Evolutionary conservation across 2,113 vertebrate species (phyloP).

Genomic region (Tachycineta bicolor): DNA sequence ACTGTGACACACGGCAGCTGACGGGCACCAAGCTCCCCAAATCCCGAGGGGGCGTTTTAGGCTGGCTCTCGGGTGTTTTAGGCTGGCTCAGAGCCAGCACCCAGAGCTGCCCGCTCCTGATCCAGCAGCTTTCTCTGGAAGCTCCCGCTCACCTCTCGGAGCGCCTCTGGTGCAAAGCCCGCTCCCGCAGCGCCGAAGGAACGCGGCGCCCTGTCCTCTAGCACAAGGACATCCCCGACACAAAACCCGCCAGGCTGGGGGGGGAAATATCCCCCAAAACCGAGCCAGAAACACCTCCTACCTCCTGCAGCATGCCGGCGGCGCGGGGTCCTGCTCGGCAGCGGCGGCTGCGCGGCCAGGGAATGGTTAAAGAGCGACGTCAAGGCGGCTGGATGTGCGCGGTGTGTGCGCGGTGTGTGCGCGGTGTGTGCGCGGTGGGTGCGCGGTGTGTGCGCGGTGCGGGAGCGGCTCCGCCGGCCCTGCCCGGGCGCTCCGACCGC

Average conservation of each 20-base stretch:
- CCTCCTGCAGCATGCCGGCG: background rate
- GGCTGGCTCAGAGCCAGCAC: background rate
- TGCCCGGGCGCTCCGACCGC: background rate
- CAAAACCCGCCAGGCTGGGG: background rate
- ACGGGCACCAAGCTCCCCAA: background rate
- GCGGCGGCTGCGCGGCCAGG: background rate
- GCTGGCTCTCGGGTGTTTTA: background rate
- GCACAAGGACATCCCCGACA: background rate
- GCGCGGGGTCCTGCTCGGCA: background rate
- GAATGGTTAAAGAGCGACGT: background rate
- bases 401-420: background rate
- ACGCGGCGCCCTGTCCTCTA: background rate
- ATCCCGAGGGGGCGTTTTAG: background rate
- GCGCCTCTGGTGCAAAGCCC: background rate
- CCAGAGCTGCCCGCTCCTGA: background rate
- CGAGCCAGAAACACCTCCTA: background rate
- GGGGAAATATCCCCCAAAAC: background rate
- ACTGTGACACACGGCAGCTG: background rate
- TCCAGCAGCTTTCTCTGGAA: background rate
- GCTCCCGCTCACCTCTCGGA: background rate
- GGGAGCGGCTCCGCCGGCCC: background rate
- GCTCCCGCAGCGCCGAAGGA: background rate
- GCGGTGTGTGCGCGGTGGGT: background rate
- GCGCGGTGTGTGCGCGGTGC: background rate
- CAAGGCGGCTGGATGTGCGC: background rate